Percentiles rank a stretch among this genome's conserved stretches.
phyloP scores from a whole-genome alignment of 2,888 invertebrate genomes.

The Octonoba sinensis region DNA sequence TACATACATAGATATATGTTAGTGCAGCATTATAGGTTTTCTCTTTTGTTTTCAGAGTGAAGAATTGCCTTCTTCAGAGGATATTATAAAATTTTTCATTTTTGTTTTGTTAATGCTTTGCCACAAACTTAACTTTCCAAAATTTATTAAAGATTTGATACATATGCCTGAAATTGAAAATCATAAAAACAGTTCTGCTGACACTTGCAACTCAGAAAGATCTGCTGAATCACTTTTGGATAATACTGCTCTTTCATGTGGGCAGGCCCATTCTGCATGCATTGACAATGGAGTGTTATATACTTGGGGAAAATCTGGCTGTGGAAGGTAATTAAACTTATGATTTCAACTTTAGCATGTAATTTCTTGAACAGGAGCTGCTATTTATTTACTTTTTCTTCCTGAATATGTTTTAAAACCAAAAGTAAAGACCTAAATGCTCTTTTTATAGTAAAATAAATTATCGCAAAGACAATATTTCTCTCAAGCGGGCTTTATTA shows the following conservation, averaged over 20 bases:
- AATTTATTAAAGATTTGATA: constrained; percentile 37
- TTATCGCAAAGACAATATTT: too few relatives aligned
- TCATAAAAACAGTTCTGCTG: too few relatives aligned
- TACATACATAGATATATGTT: too few relatives aligned
- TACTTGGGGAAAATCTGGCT: constrained; percentile 76
- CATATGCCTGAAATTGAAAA: not conserved
- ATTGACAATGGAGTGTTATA: constrained; percentile 77
- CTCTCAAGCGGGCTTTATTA: too few relatives aligned
- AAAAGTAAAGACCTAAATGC: too few relatives aligned
- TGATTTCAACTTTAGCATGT: too few relatives aligned
- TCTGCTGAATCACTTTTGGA: too few relatives aligned
- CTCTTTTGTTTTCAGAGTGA: constrained; percentile 59
- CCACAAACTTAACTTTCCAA: constrained; percentile 65
- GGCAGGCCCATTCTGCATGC: constrained; percentile 77
- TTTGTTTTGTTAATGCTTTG: constrained; percentile 69
- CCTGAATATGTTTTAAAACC: too few relatives aligned
- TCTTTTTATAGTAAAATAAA: too few relatives aligned
- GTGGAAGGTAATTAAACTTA: constrained; percentile 68
- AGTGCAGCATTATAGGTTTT: too few relatives aligned
- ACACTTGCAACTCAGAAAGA: too few relatives aligned
- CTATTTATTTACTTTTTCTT: constrained; percentile 1
- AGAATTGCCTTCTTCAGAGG: constrained; percentile 66
- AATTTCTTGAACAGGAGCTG: not conserved
- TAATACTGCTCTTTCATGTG: constrained; percentile 74
- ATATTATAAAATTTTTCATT: constrained; percentile 69